These are phyloP conservation scores for Pollenia amentaria DNA, from an alignment of 2,888 invertebrate species.

Conservation along the genomic window DNA sequence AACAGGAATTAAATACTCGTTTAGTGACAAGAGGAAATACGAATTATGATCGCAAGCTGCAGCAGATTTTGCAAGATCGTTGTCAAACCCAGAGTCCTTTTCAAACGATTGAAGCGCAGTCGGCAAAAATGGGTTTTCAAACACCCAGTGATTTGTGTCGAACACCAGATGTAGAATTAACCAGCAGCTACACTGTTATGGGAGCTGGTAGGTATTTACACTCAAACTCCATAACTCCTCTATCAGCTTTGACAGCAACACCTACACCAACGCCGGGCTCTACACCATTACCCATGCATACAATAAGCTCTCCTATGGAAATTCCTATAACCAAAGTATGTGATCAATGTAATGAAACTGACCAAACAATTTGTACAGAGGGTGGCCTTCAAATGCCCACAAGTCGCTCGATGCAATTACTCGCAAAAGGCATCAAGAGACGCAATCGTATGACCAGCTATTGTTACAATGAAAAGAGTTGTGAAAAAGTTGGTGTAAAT, in stretches of 20 bases:
- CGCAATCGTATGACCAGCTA: constrained; percentile 88
- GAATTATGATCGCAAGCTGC: constrained; percentile 78
- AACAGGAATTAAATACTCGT: constrained; percentile 74
- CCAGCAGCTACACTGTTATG: constrained; percentile 15
- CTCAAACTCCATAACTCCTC: constrained; percentile 59
- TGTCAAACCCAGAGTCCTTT: constrained; percentile 76
- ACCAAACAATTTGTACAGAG: constrained; percentile 86
- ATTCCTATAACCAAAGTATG: constrained; percentile 77
- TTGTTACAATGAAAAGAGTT: constrained; percentile 85
- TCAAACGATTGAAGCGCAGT: constrained; percentile 74
- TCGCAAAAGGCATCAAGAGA: constrained; percentile 85
- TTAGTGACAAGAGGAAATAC: constrained; percentile 75
- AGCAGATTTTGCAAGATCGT: constrained; percentile 79
- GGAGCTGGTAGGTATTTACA: constrained; percentile 57
- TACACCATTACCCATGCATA: constrained; percentile 68
- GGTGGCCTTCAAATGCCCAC: constrained; percentile 88
- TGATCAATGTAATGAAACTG: constrained; percentile 84
- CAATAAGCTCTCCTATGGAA: constrained; percentile 63
- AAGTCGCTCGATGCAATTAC: constrained; percentile 86
- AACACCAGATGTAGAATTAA: constrained; percentile 64
- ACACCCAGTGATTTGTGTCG: constrained; percentile 66
- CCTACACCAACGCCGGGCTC: constrained; percentile 63
- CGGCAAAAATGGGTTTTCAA: constrained; percentile 71
- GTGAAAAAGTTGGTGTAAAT: constrained; percentile 79
- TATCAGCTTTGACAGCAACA: constrained; percentile 61